Evolutionary conservation across 2,113 vertebrate species (phyloP), one percentile per base, ranked within the genome.

Genomic region (Megaleporinus macrocephalus): DNA sequence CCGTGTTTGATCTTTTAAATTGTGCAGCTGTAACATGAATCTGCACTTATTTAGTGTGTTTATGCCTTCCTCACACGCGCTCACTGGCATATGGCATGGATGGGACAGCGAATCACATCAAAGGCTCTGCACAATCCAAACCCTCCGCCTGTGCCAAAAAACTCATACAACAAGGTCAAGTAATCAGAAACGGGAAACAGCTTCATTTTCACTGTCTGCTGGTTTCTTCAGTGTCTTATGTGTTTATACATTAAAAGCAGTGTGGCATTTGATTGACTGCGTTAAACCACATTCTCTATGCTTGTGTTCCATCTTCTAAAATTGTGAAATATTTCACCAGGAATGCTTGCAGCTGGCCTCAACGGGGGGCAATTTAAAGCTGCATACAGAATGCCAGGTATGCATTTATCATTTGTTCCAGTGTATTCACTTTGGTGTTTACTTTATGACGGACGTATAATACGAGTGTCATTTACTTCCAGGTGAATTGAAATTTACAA

Each of bases 1-100:
- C 24, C 22, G 26, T 74, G 81, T 82, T 84, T 86, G 82, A 82
- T 86, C 81, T 84, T 86, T 77, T 81, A 62, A 44, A 81, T 78
- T 76, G 68, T 29, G 33, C 84, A 87, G 86, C 79, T 87, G 84
- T 84, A 83, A 73, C 63, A 72, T 76, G 78, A 83, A 81, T 85
- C 84, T 79, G 72, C 80, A 73, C 63, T 80, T 86, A 75, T 82
- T 86, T 86, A 80, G 79, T 59, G 57, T 86, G 84, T 84, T 84
- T 87, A 84, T 79, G 33, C 72, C 73, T 82, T 55, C 73, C 76
- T 80, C 66, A 74, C 76, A 63, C n/a, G 26, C 33, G n/a, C 79
- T 80, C 66, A 71, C 69, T 73, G 78, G 62, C 73, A 84, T 83
- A 79, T 82, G 78, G 81, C 36, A 80, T 62, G 81, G 70, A 85